Evolutionary conservation across 2,888 invertebrate genomes (phyloP).

Genomic region (Platypus cylindrus): DNA sequence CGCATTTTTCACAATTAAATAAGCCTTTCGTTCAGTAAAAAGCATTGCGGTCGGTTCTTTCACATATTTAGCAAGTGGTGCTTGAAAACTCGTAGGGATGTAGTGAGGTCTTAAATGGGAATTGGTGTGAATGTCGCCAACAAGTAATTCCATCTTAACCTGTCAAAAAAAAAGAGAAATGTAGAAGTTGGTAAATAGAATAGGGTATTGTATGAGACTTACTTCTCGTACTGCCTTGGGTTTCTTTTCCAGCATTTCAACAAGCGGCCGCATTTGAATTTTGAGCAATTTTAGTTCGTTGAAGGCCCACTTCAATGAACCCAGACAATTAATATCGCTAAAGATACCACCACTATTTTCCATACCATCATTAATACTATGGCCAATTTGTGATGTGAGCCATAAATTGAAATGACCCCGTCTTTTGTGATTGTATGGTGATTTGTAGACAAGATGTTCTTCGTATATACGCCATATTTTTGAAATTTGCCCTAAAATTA

Average conservation of each 20-base stretch:
- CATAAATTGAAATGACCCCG: conserved; percentile 20
- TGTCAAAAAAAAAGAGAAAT: conserved; percentile 5
- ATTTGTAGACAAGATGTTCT: conserved; percentile 28
- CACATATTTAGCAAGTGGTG: conserved; percentile 34
- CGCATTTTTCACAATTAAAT: conserved; percentile 25
- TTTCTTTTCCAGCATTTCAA: conserved; percentile 14
- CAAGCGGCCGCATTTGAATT: conserved; percentile 34
- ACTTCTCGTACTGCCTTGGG: conserved; percentile 12
- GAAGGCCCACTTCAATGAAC: conserved; percentile 38
- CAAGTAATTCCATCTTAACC: conserved; percentile 35
- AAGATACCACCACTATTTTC: conserved; percentile 22
- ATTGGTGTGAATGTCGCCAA: conserved; percentile 41
- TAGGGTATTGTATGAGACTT: neutral
- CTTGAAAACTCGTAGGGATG: conserved; percentile 42
- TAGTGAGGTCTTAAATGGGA: conserved; percentile 33
- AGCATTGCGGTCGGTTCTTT: conserved; percentile 22
- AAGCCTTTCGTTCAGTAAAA: too few relatives aligned
- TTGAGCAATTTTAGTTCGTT: conserved; percentile 43
- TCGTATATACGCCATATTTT: conserved; percentile 29
- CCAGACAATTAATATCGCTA: conserved; percentile 36
- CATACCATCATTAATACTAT: conserved; percentile 21
- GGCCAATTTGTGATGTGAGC: conserved; percentile 19
- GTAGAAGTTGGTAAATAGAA: neutral
- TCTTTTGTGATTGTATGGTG: conserved; percentile 21
- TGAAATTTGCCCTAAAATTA: conserved; percentile 26